Conservation (phyloP, 2,113 vertebrate genomes). For the Dolichotis patagonum region DNA sequence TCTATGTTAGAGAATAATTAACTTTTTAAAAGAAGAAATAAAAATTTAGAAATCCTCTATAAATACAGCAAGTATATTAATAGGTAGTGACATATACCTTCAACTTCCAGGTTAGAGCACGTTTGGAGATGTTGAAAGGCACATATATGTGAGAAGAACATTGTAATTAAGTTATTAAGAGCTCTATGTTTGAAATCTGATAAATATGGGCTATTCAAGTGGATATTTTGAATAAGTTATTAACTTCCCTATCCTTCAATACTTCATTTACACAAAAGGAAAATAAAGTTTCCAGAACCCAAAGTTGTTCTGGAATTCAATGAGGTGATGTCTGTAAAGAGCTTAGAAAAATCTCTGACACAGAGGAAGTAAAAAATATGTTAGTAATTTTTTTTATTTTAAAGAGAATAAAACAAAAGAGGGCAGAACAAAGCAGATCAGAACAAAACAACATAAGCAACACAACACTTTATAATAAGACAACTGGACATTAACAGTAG, state of each 20-base stretch:
- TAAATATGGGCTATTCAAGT: background rate
- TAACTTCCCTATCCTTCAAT: background rate
- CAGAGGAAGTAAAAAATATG: background rate
- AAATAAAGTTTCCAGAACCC: background rate
- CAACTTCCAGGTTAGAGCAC: background rate
- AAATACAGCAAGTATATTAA: background rate
- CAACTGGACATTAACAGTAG: no score
- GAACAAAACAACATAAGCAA: no score
- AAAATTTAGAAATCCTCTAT: background rate
- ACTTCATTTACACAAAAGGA: background rate
- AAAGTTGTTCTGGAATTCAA: background rate
- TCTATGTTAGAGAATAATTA: background rate
- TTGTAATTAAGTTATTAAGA: slow-evolving; percentile 14
- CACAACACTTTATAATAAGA: no score
- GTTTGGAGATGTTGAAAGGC: background rate
- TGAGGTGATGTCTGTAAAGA: background rate
- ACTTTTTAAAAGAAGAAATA: background rate
- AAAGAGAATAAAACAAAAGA: no score
- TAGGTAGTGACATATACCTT: background rate
- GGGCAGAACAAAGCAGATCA: no score
- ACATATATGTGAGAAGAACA: background rate
- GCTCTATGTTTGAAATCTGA: background rate
- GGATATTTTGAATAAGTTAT: background rate
- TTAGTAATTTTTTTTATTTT: slow-evolving; percentile 14
- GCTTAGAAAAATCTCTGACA: slow-evolving; percentile 11